Base-by-base conservation (phyloP, 1,140 invertebrate species). In the Aphelenchoides avenae region DNA sequence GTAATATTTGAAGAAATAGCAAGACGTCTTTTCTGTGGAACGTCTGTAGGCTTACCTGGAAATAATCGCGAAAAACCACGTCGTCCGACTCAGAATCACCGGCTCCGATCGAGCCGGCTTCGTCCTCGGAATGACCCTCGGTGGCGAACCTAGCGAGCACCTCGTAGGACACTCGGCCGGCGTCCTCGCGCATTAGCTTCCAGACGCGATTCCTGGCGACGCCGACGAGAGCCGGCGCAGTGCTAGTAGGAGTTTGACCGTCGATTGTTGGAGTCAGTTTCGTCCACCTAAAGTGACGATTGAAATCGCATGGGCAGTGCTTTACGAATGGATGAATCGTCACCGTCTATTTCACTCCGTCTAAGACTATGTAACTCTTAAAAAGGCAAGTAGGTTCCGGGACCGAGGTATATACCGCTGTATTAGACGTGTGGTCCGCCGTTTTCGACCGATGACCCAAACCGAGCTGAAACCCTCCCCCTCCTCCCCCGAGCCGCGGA, bases 1-100 rank as follows among this genome's bases (percentile, higher is more conserved):
- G n/a, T n/a, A n/a, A n/a, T n/a, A n/a, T n/a, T n/a, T n/a, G n/a
- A n/a, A n/a, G n/a, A n/a, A n/a, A n/a, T n/a, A n/a, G n/a, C n/a
- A n/a, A n/a, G n/a, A n/a, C n/a, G n/a, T n/a, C n/a, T n/a, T n/a
- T n/a, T n/a, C n/a, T n/a, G n/a, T n/a, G n/a, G n/a, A n/a, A n/a
- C n/a, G n/a, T n/a, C n/a, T n/a, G n/a, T n/a, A n/a, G n/a, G 51
- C 46, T 5, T 5, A 64, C 61, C 64, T 64, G 63, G 34, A 65
- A 65, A 49, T 65, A 65, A n/a, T 69, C 54, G 3, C 26, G 20
- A 15, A 65, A 43, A 39, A 64, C 13, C n/a, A n/a, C n/a, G n/a
- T n/a, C n/a, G n/a, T n/a, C n/a, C n/a, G n/a, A n/a, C 20, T 57
- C 11, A 1, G 4, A n/a, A 13, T 63, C 63, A 2, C 36, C 31